Evolutionary conservation across 2,888 invertebrate species (phyloP).

Genomic region (Yponomeuta plumbellus): DNA sequence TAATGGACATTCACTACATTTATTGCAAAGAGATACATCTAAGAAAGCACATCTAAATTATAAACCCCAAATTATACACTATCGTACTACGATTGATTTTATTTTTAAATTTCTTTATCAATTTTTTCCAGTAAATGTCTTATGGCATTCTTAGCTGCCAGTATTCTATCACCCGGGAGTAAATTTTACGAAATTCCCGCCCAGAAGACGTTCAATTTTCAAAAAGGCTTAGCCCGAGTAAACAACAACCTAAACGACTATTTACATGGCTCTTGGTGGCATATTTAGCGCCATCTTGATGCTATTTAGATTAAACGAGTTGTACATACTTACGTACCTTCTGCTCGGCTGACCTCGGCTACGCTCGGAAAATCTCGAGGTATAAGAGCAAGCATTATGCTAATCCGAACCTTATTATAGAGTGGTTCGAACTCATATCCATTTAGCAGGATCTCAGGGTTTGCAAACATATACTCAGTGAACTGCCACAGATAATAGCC

Average conservation of each 20-base stretch:
- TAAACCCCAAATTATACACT: too few relatives aligned
- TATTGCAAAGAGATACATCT: too few relatives aligned
- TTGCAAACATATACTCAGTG: constrained; percentile 62
- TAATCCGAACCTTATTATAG: constrained; percentile 43
- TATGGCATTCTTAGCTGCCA: too few relatives aligned
- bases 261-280: constrained; percentile 20
- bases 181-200: neutral
- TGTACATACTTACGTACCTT: constrained; percentile 64
- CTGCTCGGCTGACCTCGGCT: constrained; percentile 52
- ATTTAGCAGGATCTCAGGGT: constrained; percentile 30
- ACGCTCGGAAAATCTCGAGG: constrained; percentile 29
- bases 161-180: neutral
- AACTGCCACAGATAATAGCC: constrained; percentile 51
- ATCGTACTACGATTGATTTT: too few relatives aligned
- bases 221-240: neutral
- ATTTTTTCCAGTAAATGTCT: too few relatives aligned
- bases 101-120: too few relatives aligned
- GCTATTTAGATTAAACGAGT: constrained; percentile 65
- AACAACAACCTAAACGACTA: constrained; percentile 7
- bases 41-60: too few relatives aligned
- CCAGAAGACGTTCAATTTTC: neutral
- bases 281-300: constrained; percentile 48
- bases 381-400: constrained; percentile 25
- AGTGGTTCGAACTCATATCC: constrained; percentile 33
- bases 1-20: too few relatives aligned